A percentile compares a stretch with the other conserved stretches of the same genome.
These are phyloP conservation scores for Forbesichthys agassizii DNA, from an alignment of 2,113 vertebrate genomes.

Conservation along the genomic window DNA sequence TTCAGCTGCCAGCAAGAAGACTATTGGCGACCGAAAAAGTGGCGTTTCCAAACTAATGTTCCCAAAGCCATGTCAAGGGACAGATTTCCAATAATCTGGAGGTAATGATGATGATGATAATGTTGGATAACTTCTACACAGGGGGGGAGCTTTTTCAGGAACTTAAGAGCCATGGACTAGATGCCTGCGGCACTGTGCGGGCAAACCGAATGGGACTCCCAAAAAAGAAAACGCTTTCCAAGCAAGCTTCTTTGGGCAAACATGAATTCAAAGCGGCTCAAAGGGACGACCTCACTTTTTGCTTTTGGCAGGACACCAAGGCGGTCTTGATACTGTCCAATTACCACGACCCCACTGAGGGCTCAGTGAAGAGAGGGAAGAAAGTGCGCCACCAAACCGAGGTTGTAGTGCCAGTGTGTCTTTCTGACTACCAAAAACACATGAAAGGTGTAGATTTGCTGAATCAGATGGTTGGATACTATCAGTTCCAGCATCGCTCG, in stretches of 20 bases:
- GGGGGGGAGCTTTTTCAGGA: slow-evolving; percentile 4
- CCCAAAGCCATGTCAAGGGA: slow-evolving; percentile 22
- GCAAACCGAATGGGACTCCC: not conserved
- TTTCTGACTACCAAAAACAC: slow-evolving; percentile 5
- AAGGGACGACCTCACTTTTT: not conserved
- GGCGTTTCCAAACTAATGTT: slow-evolving; percentile 8
- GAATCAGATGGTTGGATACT: not conserved
- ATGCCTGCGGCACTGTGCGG: not conserved
- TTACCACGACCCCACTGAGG: not conserved
- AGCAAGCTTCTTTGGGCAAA: no score
- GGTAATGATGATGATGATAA: slow-evolving; percentile 9
- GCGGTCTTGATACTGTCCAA: not conserved
- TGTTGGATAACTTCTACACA: slow-evolving; percentile 5
- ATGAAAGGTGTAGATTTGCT: slow-evolving; percentile 5
- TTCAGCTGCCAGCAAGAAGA: slow-evolving; percentile 9
- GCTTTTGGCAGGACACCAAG: not conserved
- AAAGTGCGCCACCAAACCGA: not conserved
- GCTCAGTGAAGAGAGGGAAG: no score
- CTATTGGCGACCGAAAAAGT: slow-evolving; percentile 14
- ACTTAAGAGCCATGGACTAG: not conserved
- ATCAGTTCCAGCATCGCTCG: slow-evolving; percentile 1
- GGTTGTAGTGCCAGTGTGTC: not conserved
- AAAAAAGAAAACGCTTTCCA: no score
- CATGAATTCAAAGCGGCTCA: no score
- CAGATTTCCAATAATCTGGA: slow-evolving; percentile 18